Evolutionary conservation across 2,888 invertebrate species (phyloP).

Genomic region (Unio delphinus): DNA sequence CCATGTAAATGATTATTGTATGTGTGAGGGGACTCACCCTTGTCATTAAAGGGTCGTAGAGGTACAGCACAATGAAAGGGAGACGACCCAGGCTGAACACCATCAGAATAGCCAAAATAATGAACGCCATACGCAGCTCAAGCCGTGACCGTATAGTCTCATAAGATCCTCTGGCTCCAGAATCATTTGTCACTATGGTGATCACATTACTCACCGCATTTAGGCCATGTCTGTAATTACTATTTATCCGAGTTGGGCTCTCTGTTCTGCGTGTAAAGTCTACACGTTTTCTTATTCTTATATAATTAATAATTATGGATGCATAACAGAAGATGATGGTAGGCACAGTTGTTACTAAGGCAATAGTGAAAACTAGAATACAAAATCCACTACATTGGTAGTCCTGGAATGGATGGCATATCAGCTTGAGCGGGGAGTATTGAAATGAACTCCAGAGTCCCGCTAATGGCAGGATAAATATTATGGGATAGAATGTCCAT

Average conservation of each 20-base stretch:
- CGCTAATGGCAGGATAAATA: slow-evolving; percentile 38
- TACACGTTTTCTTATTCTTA: slow-evolving; percentile 12
- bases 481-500: slow-evolving; percentile 38
- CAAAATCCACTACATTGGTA: slow-evolving; percentile 30
- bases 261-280: too few species aligned
- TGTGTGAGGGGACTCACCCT: slow-evolving; percentile 25
- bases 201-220: too few species aligned
- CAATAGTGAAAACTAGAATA: slow-evolving; percentile 27
- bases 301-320: slow-evolving; percentile 28
- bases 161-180: background rate
- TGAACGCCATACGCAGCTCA: slow-evolving; percentile 33
- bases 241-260: too few species aligned
- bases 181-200: too few species aligned
- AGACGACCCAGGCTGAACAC: slow-evolving; percentile 28
- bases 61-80: slow-evolving; percentile 33
- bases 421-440: slow-evolving; percentile 36
- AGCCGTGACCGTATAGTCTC: slow-evolving; percentile 18
- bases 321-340: slow-evolving; percentile 31
- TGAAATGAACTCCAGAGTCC: slow-evolving; percentile 36
- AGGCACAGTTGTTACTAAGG: slow-evolving; percentile 27
- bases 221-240: too few species aligned
- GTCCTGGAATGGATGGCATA: slow-evolving; percentile 38
- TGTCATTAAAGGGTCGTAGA: slow-evolving; percentile 29
- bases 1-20: slow-evolving; percentile 30
- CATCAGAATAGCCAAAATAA: slow-evolving; percentile 30